Percentiles rank a stretch among this genome's conserved stretches.
Evolutionary conservation across 35 echinoderm and acorn worm species (phyloP).

Genomic region (Nesometra sesokonis): DNA sequence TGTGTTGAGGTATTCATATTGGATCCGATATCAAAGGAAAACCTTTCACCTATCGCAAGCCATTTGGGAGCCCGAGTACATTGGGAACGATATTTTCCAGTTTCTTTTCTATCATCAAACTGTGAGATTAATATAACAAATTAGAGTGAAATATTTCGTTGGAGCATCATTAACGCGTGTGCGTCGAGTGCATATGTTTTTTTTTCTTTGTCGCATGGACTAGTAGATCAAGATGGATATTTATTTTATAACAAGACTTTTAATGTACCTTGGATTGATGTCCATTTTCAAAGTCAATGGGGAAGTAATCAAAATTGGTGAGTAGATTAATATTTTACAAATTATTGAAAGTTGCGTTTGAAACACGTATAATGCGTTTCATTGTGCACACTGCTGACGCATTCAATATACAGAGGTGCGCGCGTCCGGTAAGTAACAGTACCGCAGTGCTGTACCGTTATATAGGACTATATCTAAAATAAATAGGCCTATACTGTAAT

Average conservation of each 20-base stretch:
- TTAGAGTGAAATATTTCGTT: neutral
- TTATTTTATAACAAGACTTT: neutral
- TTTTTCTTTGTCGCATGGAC: neutral
- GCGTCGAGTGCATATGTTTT: neutral
- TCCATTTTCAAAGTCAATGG: neutral
- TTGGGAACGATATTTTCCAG: neutral
- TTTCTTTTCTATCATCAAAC: neutral
- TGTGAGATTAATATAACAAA: neutral
- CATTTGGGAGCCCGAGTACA: neutral
- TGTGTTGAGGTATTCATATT: neutral
- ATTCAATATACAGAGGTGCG: too few species aligned
- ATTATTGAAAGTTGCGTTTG: too few species aligned
- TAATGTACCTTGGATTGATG: neutral
- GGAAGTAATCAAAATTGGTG: neutral
- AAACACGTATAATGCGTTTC: too few species aligned
- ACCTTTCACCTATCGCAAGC: neutral
- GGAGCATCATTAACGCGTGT: neutral
- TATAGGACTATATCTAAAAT: too few species aligned
- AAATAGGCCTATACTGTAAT: too few species aligned
- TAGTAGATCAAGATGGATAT: neutral
- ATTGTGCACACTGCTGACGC: too few species aligned
- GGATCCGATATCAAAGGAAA: neutral
- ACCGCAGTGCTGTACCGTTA: too few species aligned
- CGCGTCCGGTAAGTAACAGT: too few species aligned
- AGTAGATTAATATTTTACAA: too few species aligned